Conservation (phyloP, 2,888 invertebrate genomes). For the Drosophila yooni region DNA sequence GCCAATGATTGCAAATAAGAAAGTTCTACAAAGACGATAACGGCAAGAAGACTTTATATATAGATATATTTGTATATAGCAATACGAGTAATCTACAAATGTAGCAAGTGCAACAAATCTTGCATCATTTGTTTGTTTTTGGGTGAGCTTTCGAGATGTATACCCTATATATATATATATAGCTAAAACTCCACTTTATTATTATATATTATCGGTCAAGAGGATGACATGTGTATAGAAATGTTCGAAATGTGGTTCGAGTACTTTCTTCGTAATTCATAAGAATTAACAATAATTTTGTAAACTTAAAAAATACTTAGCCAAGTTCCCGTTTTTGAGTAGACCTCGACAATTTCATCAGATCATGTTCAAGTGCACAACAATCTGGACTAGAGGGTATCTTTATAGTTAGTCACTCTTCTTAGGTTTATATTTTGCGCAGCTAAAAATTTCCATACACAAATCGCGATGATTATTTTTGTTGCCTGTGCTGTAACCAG, state of each 20-base stretch:
- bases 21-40: not conserved
- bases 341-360: not conserved
- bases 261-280: not conserved
- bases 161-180: not conserved
- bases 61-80: not conserved
- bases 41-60: not conserved
- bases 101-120: slow-evolving; percentile 3
- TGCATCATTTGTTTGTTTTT: slow-evolving; percentile 18
- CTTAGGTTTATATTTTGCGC: slow-evolving; percentile 52
- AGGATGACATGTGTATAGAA: not conserved
- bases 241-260: not conserved
- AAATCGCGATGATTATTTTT: slow-evolving; percentile 49
- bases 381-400: slow-evolving; percentile 1
- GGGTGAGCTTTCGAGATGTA: not conserved
- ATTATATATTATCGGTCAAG: not conserved
- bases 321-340: too few species aligned
- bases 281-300: not conserved
- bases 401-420: not conserved
- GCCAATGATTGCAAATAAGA: not conserved
- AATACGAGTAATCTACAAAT: slow-evolving; percentile 23
- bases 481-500: slow-evolving; percentile 7
- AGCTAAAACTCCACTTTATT: not conserved
- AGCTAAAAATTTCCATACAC: slow-evolving; percentile 54
- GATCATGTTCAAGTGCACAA: not conserved
- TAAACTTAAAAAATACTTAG: not conserved